phyloP scores from a whole-genome alignment of 2,113 vertebrate genomes.

The Grammomys surdaster region DNA sequence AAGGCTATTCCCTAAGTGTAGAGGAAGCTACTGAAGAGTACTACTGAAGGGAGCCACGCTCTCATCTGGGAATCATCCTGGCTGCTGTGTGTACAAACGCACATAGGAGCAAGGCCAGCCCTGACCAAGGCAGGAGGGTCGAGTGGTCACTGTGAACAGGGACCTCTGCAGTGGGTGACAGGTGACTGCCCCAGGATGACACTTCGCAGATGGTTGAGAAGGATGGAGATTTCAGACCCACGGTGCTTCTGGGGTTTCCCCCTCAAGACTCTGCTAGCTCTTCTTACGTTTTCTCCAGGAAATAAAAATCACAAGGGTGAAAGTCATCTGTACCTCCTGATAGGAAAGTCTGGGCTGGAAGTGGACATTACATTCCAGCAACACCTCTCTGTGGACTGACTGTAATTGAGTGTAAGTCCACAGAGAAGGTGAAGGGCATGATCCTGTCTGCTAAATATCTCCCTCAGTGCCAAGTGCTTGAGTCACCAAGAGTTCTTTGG shows the following conservation, averaged over 20 bases:
- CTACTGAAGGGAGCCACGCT: not conserved
- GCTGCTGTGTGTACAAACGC: not conserved
- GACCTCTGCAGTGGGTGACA: not conserved
- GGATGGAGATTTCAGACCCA: not conserved
- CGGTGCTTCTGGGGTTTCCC: not conserved
- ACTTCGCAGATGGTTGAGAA: not conserved
- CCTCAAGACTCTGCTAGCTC: conserved; percentile 22
- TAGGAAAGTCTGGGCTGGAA: conserved; percentile 45
- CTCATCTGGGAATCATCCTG: not conserved
- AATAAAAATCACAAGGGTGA: conserved; percentile 50
- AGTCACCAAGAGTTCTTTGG: conserved; percentile 52
- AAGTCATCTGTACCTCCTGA: conserved; percentile 2
- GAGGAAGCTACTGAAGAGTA: not conserved
- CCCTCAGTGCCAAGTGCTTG: conserved; percentile 42
- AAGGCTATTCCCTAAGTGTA: not conserved
- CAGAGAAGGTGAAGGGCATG: conserved; percentile 60
- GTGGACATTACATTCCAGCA: not conserved
- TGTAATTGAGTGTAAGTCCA: not conserved
- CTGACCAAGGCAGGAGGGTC: not conserved
- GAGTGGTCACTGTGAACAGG: not conserved
- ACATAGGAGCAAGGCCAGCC: not conserved
- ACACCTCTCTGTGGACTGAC: conserved; percentile 25
- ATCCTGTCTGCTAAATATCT: conserved; percentile 16
- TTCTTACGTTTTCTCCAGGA: not conserved
- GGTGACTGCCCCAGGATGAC: not conserved